phyloP scores from a whole-genome alignment of 2,888 invertebrate species.

The Koerneria pararmatus region DNA sequence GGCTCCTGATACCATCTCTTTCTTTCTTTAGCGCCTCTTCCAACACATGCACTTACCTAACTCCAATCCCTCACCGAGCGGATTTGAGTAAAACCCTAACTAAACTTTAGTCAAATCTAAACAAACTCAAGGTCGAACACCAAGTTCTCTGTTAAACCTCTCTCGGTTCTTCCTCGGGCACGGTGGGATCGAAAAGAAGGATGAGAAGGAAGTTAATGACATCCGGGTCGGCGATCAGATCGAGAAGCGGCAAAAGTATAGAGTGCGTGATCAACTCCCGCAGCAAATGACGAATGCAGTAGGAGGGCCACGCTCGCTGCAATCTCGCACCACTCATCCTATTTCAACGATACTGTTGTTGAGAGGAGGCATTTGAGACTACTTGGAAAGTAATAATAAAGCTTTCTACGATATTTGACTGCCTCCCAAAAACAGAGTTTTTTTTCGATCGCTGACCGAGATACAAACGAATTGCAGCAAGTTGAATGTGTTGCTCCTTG shows the following conservation, averaged over 20 bases:
- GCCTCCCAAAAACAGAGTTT: no score
- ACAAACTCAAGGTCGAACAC: background rate
- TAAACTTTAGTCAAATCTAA: constrained; percentile 12
- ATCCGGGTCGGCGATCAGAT: constrained; percentile 55
- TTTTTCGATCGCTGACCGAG: no score
- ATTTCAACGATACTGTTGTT: background rate
- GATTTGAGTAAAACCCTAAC: constrained; percentile 8
- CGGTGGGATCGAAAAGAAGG: constrained; percentile 33
- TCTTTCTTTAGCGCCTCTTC: background rate
- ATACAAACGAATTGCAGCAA: no score
- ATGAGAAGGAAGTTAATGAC: constrained; percentile 52
- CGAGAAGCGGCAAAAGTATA: constrained; percentile 49
- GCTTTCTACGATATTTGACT: no score
- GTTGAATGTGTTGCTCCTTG: no score
- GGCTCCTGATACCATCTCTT: background rate
- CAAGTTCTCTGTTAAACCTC: background rate
- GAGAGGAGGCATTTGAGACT: background rate
- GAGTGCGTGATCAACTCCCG: constrained; percentile 51
- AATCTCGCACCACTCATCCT: no score
- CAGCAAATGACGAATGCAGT: constrained; percentile 47
- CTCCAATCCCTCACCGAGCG: background rate
- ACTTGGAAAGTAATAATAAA: no score
- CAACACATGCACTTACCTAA: constrained; percentile 10
- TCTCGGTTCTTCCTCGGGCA: background rate
- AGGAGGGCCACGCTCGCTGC: constrained; percentile 47